Evolutionary conservation across 2,113 vertebrate genomes (phyloP).

Genomic region (Mugil cephalus): DNA sequence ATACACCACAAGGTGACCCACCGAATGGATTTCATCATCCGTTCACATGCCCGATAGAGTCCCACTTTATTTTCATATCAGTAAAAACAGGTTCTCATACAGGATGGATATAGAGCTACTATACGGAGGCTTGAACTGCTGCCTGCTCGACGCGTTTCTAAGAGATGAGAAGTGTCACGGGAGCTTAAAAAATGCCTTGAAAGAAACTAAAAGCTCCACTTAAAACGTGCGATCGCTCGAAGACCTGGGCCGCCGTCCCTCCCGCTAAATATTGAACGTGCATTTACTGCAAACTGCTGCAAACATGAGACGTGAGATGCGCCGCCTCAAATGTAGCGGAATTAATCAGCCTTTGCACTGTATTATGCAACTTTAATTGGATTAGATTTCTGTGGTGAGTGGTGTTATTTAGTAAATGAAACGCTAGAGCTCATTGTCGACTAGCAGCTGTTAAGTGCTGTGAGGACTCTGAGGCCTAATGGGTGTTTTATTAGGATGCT

Average conservation of each 20-base stretch:
- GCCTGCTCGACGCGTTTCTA: not conserved
- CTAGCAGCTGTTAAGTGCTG: not conserved
- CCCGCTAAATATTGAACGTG: not conserved
- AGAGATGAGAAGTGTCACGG: not conserved
- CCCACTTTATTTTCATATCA: not conserved
- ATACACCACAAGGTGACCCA: conserved; percentile 2
- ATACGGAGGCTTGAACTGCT: not conserved
- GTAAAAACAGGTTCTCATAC: not conserved
- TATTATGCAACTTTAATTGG: not conserved
- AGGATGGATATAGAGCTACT: not conserved
- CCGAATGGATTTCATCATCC: conserved; percentile 6
- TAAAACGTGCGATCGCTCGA: not conserved
- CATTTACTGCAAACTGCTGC: not conserved
- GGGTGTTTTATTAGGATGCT: conserved; percentile 36
- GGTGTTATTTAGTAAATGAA: conserved; percentile 17
- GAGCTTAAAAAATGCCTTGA: not conserved
- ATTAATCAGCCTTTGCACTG: not conserved
- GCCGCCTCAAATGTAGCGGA: not conserved
- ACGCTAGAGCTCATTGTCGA: not conserved
- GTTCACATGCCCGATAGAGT: not conserved
- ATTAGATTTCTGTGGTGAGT: not conserved
- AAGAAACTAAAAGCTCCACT: not conserved
- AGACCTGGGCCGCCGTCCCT: not conserved
- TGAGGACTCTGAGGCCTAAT: conserved; percentile 25
- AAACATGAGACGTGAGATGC: not conserved